Conservation (phyloP, 2,113 vertebrate species). For the Chrysochloris asiatica region DNA sequence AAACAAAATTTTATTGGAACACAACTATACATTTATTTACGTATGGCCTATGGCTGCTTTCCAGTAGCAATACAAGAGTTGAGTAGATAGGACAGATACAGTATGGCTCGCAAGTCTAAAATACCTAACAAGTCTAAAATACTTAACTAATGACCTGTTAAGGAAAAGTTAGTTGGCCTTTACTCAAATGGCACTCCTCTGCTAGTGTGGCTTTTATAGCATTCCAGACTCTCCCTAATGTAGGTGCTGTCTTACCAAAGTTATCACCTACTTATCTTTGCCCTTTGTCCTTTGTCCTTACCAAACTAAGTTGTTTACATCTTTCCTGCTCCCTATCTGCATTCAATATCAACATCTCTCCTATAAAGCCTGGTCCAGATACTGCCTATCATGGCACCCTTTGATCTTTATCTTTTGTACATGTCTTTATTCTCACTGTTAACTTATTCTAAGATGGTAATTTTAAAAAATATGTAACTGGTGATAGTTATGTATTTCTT, state of each 20-base stretch:
- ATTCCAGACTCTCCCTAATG: not conserved
- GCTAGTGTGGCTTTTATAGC: not conserved
- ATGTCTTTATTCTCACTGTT: constrained; percentile 5
- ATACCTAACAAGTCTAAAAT: not conserved
- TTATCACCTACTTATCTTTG: not conserved
- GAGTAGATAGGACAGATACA: not conserved
- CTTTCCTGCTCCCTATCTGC: not conserved
- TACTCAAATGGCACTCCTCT: not conserved
- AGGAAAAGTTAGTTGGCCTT: not conserved
- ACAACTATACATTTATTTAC: not conserved
- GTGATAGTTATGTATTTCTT: constrained; percentile 10
- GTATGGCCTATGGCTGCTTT: not conserved
- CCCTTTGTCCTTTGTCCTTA: not conserved
- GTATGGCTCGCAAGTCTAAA: not conserved
- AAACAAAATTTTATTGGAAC: constrained; percentile 16
- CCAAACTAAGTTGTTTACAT: not conserved
- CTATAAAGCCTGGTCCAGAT: not conserved
- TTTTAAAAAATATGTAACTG: constrained; percentile 33
- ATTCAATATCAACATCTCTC: not conserved
- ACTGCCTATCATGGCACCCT: not conserved
- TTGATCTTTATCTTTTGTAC: not conserved
- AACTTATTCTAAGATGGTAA: not conserved
- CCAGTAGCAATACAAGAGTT: not conserved
- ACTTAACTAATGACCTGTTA: not conserved
- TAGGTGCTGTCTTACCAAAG: not conserved